Percentiles rank a stretch among this genome's conserved stretches.
Evolutionary conservation across 2,113 vertebrate species (phyloP).

Genomic region (Lonchura striata): DNA sequence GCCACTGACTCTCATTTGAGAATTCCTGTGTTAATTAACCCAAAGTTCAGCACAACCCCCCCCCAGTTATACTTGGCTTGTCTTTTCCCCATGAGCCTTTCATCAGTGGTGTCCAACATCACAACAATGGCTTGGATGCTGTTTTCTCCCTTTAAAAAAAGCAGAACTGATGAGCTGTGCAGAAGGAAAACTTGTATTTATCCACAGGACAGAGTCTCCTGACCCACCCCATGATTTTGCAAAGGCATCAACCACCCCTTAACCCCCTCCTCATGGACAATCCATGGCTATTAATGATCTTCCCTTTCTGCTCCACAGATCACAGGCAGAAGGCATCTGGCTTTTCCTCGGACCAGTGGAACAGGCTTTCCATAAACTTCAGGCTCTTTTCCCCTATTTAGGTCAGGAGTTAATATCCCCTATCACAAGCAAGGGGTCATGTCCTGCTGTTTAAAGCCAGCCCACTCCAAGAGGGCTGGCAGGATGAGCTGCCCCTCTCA

Average conservation of each 20-base stretch:
- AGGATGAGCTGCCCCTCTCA: neutral
- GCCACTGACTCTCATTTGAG: neutral
- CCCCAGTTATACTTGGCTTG: neutral
- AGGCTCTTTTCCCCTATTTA: neutral
- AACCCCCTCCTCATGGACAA: neutral
- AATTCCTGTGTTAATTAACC: neutral
- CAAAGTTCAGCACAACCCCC: neutral
- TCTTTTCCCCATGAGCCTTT: neutral
- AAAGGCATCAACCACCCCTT: neutral
- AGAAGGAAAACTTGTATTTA: neutral
- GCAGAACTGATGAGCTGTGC: neutral
- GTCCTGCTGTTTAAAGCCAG: neutral
- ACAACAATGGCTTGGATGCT: neutral
- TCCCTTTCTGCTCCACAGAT: neutral
- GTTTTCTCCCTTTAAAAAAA: neutral
- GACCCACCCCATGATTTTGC: neutral
- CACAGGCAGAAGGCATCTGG: neutral
- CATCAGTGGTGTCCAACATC: neutral
- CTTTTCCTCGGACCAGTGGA: neutral
- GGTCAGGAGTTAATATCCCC: conserved; percentile 11
- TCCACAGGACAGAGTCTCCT: neutral
- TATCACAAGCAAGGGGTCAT: neutral
- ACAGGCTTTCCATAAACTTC: neutral
- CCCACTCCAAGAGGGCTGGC: neutral
- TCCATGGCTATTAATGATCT: neutral